Conservation (phyloP, 2,113 vertebrate genomes). For the Phrynocephalus versicolor region DNA sequence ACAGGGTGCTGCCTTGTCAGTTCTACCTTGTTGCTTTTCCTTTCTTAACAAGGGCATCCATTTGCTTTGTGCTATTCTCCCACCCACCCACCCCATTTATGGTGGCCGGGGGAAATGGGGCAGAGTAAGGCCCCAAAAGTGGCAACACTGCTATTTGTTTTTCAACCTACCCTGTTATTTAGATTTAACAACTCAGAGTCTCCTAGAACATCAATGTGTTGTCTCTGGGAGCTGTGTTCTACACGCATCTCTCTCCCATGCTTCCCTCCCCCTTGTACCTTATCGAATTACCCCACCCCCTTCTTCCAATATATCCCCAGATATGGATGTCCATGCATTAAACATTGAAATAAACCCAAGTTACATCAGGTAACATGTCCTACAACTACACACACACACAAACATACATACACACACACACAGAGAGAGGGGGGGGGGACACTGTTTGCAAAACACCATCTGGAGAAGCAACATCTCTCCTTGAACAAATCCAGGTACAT, state of each 20-base stretch:
- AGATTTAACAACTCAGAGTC: neutral
- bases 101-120: too few species aligned
- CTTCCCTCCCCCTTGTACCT: neutral
- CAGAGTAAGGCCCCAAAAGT: too few species aligned
- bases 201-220: neutral
- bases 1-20: neutral
- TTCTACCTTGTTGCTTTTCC: conserved; percentile 3
- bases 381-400: too few species aligned
- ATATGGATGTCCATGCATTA: neutral
- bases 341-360: conserved; percentile 9
- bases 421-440: too few species aligned
- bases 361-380: neutral
- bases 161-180: neutral
- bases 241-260: neutral
- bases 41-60: neutral
- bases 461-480: neutral
- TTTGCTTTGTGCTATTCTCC: neutral
- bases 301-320: neutral
- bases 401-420: too few species aligned
- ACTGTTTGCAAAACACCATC: neutral
- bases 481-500: neutral
- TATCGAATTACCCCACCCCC: neutral
- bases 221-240: neutral
- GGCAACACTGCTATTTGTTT: neutral
- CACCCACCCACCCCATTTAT: neutral